Base-by-base conservation (phyloP, 2,113 vertebrate species). In the Eidolon helvum region DNA sequence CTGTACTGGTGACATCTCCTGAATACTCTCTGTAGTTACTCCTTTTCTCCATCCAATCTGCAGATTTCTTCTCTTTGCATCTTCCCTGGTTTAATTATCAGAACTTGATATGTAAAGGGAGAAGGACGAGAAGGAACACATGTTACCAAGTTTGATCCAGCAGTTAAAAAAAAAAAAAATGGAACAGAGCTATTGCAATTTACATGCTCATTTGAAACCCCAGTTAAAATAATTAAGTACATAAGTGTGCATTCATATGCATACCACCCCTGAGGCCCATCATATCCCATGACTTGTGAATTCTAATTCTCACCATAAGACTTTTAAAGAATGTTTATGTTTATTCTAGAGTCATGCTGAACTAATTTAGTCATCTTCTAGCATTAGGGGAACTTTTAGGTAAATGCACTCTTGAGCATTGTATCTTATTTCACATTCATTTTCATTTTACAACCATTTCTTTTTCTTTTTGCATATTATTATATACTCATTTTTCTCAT, bases 211-310 rank as follows among this genome's bases (percentile, higher is more conserved):
- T 95, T 90, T 96, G 84, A 94, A 77, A 92, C 2, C 1, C 7
- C n/a, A 80, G n/a, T 87, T 96, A 91, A 89, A 95, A 91, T 83
- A 78, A 95, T 61, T 87, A 91, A 91, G 11, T 75, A 28, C 16
- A 16, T 55, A 71, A 77, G 30, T 59, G 15, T 83, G 6, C 4
- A 45, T 82, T 82, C 55, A 72, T 53, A 90, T 33, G 19, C 21
- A 69, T 80, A 55, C 14, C 7, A 65, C 16, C 40, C 30, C 33
- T 43, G 53, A 90, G 50, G 50, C 55, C 53, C 33, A 74, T 83
- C 24, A 40, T 91, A 35, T n/a, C 11, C 61, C 66, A 91, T 72
- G 43, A 91, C 26, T 43, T 77, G 19, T 88, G 48, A 72, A 74
- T 91, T 80, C 88, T 83, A 78, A 83, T 91, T 89, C 45, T 74